Conservation (phyloP, 2,113 vertebrate genomes). For the Gracilinanus agilis region DNA sequence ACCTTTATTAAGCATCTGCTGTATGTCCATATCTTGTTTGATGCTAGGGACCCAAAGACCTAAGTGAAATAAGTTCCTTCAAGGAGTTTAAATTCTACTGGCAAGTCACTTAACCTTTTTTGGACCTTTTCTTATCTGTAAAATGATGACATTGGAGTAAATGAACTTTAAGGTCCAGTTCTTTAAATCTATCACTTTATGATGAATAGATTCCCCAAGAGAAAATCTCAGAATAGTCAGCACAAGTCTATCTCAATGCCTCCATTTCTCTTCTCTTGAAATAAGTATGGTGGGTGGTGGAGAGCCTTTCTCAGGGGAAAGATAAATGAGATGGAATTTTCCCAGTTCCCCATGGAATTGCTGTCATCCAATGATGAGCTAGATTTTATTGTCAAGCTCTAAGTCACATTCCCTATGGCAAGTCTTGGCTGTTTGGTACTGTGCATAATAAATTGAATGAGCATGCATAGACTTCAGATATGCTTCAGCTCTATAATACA, state of each 20-base stretch:
- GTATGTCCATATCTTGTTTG: not conserved
- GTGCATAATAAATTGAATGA: conserved; percentile 18
- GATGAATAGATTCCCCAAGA: not conserved
- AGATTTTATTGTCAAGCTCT: conserved; percentile 19
- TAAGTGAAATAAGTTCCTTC: not conserved
- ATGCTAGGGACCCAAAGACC: not conserved
- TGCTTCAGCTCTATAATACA: conserved; percentile 12
- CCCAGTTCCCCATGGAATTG: not conserved
- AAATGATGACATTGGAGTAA: not conserved
- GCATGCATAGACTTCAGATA: conserved; percentile 23
- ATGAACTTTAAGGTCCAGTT: not conserved
- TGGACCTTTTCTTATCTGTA: not conserved
- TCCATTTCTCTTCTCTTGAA: not conserved
- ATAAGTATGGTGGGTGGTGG: not conserved
- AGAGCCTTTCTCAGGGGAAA: not conserved
- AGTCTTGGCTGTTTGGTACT: conserved; percentile 15
- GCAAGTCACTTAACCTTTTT: not conserved
- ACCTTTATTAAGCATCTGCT: not conserved
- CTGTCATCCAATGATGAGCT: not conserved
- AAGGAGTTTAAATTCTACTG: not conserved
- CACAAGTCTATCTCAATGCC: not conserved
- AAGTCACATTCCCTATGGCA: not conserved
- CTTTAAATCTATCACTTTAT: not conserved
- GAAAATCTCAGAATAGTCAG: not conserved
- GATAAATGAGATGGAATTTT: not conserved